Base-by-base conservation (phyloP, 2,797 vertebrate genomes). In the Parauchenoglanis punctatus region DNA sequence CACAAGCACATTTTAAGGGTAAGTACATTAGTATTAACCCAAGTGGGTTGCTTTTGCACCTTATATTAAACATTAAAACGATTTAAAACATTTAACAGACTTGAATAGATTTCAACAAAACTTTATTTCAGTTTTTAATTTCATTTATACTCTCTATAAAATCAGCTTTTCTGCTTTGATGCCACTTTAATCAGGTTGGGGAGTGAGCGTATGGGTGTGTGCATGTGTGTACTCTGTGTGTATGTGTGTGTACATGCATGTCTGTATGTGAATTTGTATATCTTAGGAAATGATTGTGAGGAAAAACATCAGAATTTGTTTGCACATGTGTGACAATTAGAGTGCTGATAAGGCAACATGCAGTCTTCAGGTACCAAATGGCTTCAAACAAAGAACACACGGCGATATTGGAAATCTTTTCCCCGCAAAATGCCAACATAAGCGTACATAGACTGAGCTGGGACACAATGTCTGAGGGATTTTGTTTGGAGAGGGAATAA, bases 341-440 rank as follows among this genome's bases (percentile, higher is more conserved):
- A 90, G 94, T 94, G 93, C 92, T 95, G 81, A 94, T 96, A 95
- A 96, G 95, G 95, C 95, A 96, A 96, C 95, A 96, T 96, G 94
- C 96, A 96, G 93, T 94, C 94, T 92, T 95, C 91, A 91, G 90
- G 93, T 95, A 94, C 90, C 87, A 93, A 40, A 91, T 94, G 93
- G 91, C 92, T 91, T 94, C 92, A 94, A 94, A 93, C 89, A 91
- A 94, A 95, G 90, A 94, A 94, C 91, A 94, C 92, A 93, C 93
- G 92, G 93, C 52, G 28, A 90, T 87, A 88, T 90, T 28, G 85
- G 88, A 91, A 91, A 54, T 63, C 25, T 61, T 77, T 76, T 90
- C 86, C 90, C 85, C 67, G 90, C 87, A 88, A 88, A 87, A 87
- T 91, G 84, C 81, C 83, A 85, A 91, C 89, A 91, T 81, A 88